Percentiles rank a stretch among this genome's conserved stretches.
Conservation (phyloP, 2,797 vertebrate genomes). For the Onychomys leucogaster region DNA sequence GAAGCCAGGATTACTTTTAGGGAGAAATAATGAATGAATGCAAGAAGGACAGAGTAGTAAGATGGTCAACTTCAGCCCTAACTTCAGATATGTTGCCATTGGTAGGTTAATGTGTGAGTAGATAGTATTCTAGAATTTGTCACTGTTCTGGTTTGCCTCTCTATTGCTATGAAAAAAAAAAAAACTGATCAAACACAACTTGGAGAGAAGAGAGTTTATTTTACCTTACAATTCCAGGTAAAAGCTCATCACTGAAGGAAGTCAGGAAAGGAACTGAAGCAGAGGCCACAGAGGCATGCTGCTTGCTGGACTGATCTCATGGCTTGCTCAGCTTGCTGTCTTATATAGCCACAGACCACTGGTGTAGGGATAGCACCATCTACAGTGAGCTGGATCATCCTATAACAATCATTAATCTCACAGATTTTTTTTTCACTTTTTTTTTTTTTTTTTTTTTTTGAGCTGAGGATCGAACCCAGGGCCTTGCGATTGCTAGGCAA, state of each 20-base stretch:
- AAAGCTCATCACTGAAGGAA: neutral
- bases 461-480: too few species aligned
- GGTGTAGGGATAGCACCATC: neutral
- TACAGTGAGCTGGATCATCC: neutral
- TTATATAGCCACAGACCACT: neutral
- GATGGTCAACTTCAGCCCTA: neutral
- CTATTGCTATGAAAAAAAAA: neutral
- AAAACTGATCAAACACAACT: neutral
- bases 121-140: neutral
- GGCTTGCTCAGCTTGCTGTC: neutral
- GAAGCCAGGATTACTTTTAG: conserved; percentile 17
- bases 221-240: neutral
- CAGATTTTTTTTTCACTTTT: too few species aligned
- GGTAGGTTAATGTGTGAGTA: neutral
- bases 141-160: neutral
- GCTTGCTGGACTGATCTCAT: too few species aligned
- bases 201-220: neutral
- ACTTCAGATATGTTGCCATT: neutral
- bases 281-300: neutral
- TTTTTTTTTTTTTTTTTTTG: too few species aligned
- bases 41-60: neutral
- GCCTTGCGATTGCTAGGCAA: too few species aligned
- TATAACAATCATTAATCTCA: too few species aligned
- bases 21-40: neutral
- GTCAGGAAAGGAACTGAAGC: neutral